phyloP scores from a whole-genome alignment of 23 tunicate species.

The Trididemnum miniatum region DNA sequence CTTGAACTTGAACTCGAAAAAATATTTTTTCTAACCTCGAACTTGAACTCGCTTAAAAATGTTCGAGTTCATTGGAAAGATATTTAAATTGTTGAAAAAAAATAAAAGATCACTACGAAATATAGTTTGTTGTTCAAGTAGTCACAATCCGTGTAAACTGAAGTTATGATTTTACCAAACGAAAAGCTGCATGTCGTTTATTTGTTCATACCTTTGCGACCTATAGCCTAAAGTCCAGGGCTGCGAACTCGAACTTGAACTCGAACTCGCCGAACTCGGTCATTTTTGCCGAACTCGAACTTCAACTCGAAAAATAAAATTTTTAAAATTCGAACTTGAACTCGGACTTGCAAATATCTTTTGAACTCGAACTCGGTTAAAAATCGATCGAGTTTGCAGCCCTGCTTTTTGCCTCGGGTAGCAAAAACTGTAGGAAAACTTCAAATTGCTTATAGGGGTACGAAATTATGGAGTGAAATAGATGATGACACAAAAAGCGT shows the following conservation, averaged over 20 bases:
- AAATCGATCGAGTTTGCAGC: neutral
- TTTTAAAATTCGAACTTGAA: neutral
- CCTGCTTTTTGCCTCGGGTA: neutral
- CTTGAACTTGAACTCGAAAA: too few species aligned
- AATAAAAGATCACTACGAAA: too few species aligned
- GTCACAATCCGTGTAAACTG: neutral
- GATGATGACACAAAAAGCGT: too few species aligned
- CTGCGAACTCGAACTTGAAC: too few species aligned
- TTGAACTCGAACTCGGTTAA: conserved; percentile 18
- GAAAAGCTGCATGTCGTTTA: too few species aligned
- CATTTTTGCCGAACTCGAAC: conserved; percentile 5
- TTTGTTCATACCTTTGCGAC: neutral
- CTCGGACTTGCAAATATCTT: neutral
- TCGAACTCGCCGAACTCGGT: conserved; percentile 10
- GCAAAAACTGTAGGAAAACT: too few species aligned
- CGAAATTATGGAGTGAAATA: too few species aligned
- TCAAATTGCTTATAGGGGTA: too few species aligned
- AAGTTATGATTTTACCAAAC: too few species aligned
- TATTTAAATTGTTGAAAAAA: neutral
- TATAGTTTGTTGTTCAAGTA: neutral
- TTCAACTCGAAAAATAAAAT: neutral
- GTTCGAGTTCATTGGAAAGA: neutral
- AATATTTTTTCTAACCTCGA: neutral
- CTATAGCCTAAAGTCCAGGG: too few species aligned
- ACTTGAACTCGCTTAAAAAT: neutral